phyloP scores from a whole-genome alignment of 2,888 invertebrate species.

The Coelogynopora nodosa region DNA sequence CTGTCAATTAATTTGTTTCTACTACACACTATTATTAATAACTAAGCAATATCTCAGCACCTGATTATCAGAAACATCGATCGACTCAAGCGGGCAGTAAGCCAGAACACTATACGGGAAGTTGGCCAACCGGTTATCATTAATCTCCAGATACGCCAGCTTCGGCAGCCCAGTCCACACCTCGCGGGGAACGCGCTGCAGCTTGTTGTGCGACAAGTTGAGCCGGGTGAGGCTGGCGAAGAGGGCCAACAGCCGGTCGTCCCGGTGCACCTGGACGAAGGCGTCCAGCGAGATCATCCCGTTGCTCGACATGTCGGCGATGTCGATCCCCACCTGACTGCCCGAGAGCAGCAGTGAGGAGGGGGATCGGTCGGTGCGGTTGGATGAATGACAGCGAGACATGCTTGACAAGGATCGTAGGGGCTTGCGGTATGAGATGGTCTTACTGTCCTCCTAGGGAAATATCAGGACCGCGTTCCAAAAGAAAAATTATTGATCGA shows the following conservation, averaged over 20 bases:
- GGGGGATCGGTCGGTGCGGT: neutral
- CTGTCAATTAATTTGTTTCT: no score
- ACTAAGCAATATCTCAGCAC: no score
- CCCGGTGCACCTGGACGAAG: constrained; percentile 52
- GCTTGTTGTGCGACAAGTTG: constrained; percentile 51
- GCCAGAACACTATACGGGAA: constrained; percentile 51
- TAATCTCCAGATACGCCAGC: constrained; percentile 51
- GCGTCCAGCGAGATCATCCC: constrained; percentile 48
- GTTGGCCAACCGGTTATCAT: constrained; percentile 50
- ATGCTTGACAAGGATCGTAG: neutral
- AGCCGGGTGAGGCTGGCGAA: constrained; percentile 51
- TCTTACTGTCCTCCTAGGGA: no score
- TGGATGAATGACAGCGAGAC: neutral
- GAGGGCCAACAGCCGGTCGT: constrained; percentile 44
- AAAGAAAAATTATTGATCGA: no score
- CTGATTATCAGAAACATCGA: constrained; percentile 53
- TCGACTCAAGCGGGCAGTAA: constrained; percentile 49
- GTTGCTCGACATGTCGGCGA: neutral
- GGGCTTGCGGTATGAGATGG: neutral
- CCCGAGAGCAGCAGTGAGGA: neutral
- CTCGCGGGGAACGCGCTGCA: constrained; percentile 51
- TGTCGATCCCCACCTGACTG: neutral
- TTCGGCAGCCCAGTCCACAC: constrained; percentile 51
- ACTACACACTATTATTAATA: no score
- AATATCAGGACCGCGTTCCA: no score